These are phyloP conservation scores for Falco berigora DNA, from an alignment of 2,797 vertebrate species.

Conservation along the genomic window DNA sequence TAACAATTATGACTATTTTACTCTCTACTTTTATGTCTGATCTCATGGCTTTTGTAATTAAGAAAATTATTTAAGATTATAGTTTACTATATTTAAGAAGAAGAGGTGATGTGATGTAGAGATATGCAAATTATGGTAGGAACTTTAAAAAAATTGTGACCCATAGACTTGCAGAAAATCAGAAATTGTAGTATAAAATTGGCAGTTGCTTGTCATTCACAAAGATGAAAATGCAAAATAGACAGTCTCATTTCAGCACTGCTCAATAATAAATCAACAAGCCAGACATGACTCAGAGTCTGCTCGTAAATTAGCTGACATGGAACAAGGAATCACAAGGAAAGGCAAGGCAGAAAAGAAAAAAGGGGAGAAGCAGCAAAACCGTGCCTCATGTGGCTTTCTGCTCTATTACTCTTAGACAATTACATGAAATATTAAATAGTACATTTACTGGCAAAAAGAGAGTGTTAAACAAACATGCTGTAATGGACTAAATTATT, in stretches of 20 bases:
- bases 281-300: conserved; percentile 27
- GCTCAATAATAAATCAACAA: conserved; percentile 42
- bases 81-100: background rate
- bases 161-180: background rate
- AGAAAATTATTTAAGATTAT: background rate
- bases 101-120: background rate
- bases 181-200: background rate
- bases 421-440: conserved; percentile 23
- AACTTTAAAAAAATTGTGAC: background rate
- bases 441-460: background rate
- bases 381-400: background rate
- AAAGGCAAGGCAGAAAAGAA: background rate
- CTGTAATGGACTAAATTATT: background rate
- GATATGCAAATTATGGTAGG: background rate
- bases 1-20: background rate
- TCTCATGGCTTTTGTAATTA: background rate
- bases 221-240: conserved; percentile 2
- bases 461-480: background rate
- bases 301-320: conserved; percentile 20
- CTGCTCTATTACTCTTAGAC: background rate
- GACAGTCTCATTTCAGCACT: background rate
- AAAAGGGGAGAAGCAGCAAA: background rate
- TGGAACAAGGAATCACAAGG: background rate
- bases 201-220: background rate
- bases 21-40: background rate